Evolutionary conservation across 1,140 invertebrate species (phyloP), one percentile per base, ranked within the genome.

Genomic region (Hirudo medicinalis): DNA sequence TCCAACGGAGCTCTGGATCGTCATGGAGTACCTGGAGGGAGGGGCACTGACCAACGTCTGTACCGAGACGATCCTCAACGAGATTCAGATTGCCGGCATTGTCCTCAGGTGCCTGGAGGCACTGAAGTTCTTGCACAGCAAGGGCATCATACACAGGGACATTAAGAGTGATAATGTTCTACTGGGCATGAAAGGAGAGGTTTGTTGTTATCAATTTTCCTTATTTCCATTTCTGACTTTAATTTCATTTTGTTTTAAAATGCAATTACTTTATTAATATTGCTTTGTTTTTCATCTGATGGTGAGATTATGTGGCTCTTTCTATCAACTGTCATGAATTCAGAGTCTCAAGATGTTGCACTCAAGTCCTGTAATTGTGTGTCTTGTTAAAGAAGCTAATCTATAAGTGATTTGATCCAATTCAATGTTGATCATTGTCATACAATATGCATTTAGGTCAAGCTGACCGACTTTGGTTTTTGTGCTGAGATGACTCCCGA

Each of bases 81-180:
- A 85, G 75, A 93, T 93, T 22, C 95, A 98, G 82, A 99, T 99
- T 74, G 94, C 96, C 0, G 94, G 95, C 19, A 95, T 99, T 15
- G 95, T 91, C 79, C 86, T 75, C 92, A 97, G 85, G 81, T 83
- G 43, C 36, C 19, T 55, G n/a, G 68, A 73, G 20, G 53, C 43
- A 17, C 53, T 71, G 15, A 25, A 71, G n/a, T 66, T 71, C 53
- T 36, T 70, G 11, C 72, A 55, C 32, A 54, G 49, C n/a, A 43
- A 49, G 20, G 68, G 54, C 55, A 55, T 71, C 32, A 36, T 70
- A 25, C 68, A 74, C n/a, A 20, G 57, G 25, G 82, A 83, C 74
- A 82, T 83, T 67, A 83, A 83, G 74, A 82, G 80, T 77, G 82
- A 83, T 74, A 83, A 83, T 76, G 81, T 83, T 27, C 74, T 83